Conservation (phyloP, 1,140 invertebrate genomes). For the Bursaphelenchus mucronatus region DNA sequence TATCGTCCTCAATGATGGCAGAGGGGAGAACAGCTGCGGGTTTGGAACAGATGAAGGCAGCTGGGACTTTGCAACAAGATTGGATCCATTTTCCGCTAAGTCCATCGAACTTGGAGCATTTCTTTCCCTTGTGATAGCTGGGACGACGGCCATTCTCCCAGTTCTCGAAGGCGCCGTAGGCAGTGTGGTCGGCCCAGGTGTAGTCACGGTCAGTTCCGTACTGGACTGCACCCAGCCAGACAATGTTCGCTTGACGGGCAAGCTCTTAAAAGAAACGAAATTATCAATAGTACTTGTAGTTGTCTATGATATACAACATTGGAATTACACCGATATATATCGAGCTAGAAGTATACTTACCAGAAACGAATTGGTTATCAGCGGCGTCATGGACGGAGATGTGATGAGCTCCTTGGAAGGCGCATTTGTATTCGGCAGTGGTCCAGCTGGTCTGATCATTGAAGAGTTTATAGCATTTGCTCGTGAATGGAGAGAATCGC, state of each 20-base stretch:
- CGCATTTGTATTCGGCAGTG: conserved; percentile 29
- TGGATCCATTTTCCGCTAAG: conserved; percentile 26
- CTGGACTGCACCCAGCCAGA: conserved; percentile 46
- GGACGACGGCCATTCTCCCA: conserved; percentile 37
- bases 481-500: conserved; percentile 20
- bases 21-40: conserved; percentile 25
- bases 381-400: conserved; percentile 23
- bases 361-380: conserved; percentile 29
- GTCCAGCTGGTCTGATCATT: conserved; percentile 20
- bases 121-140: conserved; percentile 29
- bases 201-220: conserved; percentile 38
- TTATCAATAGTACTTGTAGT: conserved; percentile 1
- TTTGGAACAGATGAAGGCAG: conserved; percentile 44
- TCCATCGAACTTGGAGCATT: conserved; percentile 42
- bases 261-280: conserved; percentile 27
- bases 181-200: conserved; percentile 31
- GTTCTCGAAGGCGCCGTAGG: conserved; percentile 31
- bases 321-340: background rate
- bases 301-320: background rate
- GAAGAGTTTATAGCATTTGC: conserved; percentile 34
- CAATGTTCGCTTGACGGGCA: conserved; percentile 27
- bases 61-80: conserved; percentile 39
- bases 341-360: background rate
- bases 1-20: conserved; percentile 29
- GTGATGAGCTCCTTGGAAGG: conserved; percentile 23